Conservation (phyloP, 2,797 vertebrate species). For the Psittacula echo region DNA sequence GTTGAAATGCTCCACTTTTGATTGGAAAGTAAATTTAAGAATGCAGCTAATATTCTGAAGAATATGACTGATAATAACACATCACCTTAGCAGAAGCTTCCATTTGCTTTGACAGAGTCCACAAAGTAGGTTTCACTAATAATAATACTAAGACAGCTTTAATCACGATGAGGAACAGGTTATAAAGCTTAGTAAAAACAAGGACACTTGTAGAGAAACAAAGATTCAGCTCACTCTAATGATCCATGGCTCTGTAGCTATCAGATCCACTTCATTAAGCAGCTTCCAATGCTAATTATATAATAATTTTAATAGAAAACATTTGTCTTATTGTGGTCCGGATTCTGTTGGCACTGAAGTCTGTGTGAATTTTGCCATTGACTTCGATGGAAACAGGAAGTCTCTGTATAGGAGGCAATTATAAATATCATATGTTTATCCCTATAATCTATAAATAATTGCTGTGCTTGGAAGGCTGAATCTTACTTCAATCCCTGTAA, state of each 20-base stretch:
- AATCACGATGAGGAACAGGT: background rate
- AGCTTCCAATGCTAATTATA: constrained; percentile 15
- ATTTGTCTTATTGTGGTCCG: background rate
- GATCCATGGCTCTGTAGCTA: background rate
- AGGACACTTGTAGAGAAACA: background rate
- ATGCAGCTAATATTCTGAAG: background rate
- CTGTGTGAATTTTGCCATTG: background rate
- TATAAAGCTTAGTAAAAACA: background rate
- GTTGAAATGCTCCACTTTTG: background rate
- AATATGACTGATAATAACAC: background rate
- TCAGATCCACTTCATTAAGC: background rate
- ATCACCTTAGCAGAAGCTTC: background rate
- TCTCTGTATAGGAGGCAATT: background rate
- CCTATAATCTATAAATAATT: background rate
- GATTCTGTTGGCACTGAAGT: background rate
- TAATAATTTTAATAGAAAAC: background rate
- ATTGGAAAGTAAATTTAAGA: background rate
- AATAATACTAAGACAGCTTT: background rate
- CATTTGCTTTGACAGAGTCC: background rate
- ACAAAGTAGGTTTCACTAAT: background rate
- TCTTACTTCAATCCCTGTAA: background rate
- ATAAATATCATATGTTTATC: background rate
- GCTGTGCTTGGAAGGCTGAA: background rate
- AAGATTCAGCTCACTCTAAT: background rate
- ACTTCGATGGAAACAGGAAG: background rate